Percentiles rank a stretch among this genome's conserved stretches.
These are phyloP conservation scores for Stenopsyche tienmushanensis DNA, from an alignment of 1,140 invertebrate species.

Conservation along the genomic window DNA sequence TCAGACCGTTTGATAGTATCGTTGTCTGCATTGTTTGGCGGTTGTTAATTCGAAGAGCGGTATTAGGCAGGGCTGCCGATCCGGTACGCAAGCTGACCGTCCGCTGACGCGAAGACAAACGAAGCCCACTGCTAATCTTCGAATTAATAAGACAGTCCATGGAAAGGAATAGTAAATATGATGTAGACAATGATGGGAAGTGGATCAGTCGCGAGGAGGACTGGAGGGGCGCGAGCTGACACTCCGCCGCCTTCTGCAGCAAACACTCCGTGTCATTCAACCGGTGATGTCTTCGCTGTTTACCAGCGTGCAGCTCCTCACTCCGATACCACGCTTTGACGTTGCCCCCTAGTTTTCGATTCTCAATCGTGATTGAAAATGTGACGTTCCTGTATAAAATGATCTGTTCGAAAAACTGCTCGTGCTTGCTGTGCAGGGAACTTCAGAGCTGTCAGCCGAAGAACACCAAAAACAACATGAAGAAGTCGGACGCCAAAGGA, in stretches of 20 bases:
- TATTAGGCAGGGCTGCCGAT: too few relatives aligned
- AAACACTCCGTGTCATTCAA: conserved; percentile 27
- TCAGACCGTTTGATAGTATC: neutral
- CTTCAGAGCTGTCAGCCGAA: conserved; percentile 53
- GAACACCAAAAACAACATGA: conserved; percentile 45
- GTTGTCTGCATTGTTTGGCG: too few relatives aligned
- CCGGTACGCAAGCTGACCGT: neutral
- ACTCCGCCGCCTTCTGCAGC: conserved; percentile 6
- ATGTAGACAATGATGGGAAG: conserved; percentile 41
- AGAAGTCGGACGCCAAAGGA: conserved; percentile 45
- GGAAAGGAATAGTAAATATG: conserved; percentile 39
- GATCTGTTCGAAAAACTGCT: conserved; percentile 58
- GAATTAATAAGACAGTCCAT: conserved; percentile 11
- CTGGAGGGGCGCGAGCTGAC: conserved; percentile 15
- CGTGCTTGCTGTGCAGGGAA: conserved; percentile 61
- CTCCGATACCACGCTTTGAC: neutral
- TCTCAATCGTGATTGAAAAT: conserved; percentile 20
- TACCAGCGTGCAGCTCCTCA: neutral
- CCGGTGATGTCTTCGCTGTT: conserved; percentile 8
- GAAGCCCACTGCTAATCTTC: neutral
- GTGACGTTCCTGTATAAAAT: conserved; percentile 46
- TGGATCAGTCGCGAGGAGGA: conserved; percentile 24
- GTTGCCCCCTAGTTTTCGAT: neutral
- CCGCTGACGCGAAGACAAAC: neutral
- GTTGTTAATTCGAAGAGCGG: too few relatives aligned